Percentiles rank a stretch among this genome's conserved stretches.
These are phyloP conservation scores for Pentalonia nigronervosa DNA, from an alignment of 1,140 invertebrate genomes.

Conservation along the genomic window DNA sequence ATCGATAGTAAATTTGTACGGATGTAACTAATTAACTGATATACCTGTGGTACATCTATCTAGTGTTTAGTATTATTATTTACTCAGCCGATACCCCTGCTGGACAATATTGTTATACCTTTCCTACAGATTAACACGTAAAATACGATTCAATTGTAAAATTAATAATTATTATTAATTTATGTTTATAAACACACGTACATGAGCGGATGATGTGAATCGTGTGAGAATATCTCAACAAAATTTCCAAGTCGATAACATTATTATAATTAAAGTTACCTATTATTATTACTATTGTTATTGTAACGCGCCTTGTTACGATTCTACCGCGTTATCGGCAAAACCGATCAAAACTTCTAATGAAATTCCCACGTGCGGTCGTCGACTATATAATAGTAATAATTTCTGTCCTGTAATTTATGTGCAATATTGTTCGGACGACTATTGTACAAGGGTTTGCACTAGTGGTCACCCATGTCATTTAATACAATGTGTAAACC, in stretches of 20 bases:
- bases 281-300: neutral
- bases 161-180: neutral
- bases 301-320: neutral
- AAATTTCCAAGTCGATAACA: neutral
- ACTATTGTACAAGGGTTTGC: neutral
- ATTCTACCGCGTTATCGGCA: neutral
- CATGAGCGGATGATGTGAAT: neutral
- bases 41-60: too few species aligned
- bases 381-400: neutral
- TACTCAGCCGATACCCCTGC: neutral
- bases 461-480: neutral
- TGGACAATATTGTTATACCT: neutral
- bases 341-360: neutral
- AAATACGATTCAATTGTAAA: neutral
- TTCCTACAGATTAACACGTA: neutral
- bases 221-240: neutral
- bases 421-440: neutral
- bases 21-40: neutral
- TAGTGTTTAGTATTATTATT: neutral
- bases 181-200: neutral
- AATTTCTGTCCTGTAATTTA: neutral
- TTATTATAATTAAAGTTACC: neutral
- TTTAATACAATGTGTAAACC: slow-evolving; percentile 1
- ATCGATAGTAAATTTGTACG: neutral
- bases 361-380: neutral